Conservation (phyloP, 2,113 vertebrate genomes). For the Dicaeum eximium region DNA sequence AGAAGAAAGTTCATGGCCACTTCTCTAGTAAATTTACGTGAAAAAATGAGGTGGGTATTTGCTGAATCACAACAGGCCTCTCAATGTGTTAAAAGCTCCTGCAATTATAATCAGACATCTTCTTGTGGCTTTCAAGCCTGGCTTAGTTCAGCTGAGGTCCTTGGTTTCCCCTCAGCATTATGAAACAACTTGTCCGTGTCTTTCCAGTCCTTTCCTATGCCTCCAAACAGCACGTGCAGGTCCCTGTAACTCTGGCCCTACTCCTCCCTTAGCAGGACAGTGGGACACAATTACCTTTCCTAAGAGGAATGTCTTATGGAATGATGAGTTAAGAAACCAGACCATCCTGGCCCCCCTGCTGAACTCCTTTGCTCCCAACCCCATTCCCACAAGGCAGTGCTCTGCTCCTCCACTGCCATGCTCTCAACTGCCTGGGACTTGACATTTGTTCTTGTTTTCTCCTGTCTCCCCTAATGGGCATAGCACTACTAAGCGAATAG, state of each 20-base stretch:
- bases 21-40: neutral
- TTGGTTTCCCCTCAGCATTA: conserved; percentile 7
- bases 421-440: conserved; percentile 57
- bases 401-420: conserved; percentile 42
- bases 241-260: conserved; percentile 17
- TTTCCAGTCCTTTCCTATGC: neutral
- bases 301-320: neutral
- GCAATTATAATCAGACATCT: neutral
- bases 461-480: conserved; percentile 70
- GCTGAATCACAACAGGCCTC: neutral
- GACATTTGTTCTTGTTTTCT: conserved; percentile 74
- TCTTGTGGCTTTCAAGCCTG: neutral
- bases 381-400: conserved; percentile 37
- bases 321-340: neutral
- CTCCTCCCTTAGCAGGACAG: conserved; percentile 36
- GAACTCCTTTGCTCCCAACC: conserved; percentile 36
- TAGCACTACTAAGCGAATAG: conserved; percentile 70
- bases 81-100: neutral
- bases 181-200: conserved; percentile 14
- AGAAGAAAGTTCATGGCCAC: neutral
- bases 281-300: conserved; percentile 35
- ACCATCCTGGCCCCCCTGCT: neutral
- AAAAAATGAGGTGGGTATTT: neutral
- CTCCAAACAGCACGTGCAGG: neutral
- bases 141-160: neutral